These are phyloP conservation scores for Leptosomus discolor DNA, from an alignment of 2,113 vertebrate genomes.

Conservation along the genomic window DNA sequence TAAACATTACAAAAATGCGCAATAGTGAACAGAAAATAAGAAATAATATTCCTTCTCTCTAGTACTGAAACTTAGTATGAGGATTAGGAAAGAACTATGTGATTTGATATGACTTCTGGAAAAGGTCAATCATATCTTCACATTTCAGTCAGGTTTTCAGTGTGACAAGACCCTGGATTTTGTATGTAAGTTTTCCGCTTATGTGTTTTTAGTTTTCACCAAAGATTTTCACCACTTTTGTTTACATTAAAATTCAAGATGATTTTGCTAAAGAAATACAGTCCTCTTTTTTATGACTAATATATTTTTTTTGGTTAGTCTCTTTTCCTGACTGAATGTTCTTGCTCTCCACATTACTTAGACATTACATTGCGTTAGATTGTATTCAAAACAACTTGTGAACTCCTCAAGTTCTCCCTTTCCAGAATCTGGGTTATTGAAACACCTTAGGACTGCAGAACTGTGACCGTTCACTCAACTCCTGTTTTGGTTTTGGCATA, in stretches of 20 bases:
- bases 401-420: background rate
- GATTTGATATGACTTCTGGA: background rate
- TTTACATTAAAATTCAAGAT: background rate
- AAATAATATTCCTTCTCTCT: background rate
- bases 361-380: background rate
- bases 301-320: background rate
- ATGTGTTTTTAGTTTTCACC: background rate
- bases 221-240: background rate
- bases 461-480: background rate
- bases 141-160: background rate
- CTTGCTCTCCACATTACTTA: background rate
- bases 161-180: background rate
- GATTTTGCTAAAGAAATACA: background rate
- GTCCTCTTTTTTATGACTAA: background rate
- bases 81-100: background rate
- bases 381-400: background rate
- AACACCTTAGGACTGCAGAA: background rate
- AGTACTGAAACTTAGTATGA: background rate
- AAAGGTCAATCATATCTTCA: background rate
- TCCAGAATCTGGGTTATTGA: background rate
- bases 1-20: background rate
- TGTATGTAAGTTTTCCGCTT: background rate
- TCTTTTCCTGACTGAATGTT: background rate
- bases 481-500: background rate
- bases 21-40: background rate